These are phyloP conservation scores for Oncorhynchus clarkii DNA, from an alignment of 2,113 vertebrate genomes.

Conservation along the genomic window DNA sequence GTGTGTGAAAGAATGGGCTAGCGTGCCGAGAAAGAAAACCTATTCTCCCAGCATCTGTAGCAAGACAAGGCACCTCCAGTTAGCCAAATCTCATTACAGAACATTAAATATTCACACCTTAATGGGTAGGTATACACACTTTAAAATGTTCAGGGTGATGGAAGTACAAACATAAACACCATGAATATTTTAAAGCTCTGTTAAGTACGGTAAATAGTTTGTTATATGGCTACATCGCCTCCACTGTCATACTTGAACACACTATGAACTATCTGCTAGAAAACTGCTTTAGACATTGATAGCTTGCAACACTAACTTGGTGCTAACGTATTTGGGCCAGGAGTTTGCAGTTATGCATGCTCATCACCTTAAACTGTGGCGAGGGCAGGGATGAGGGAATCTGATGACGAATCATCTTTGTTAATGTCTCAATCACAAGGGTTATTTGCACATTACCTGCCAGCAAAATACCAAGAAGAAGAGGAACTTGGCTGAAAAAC, in stretches of 20 bases:
- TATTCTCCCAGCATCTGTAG: not conserved
- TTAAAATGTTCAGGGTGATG: not conserved
- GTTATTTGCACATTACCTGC: too few species aligned
- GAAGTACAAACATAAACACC: slow-evolving; percentile 26
- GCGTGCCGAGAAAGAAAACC: not conserved
- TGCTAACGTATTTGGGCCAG: too few species aligned
- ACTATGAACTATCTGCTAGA: too few species aligned
- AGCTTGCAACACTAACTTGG: too few species aligned
- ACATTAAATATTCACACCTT: slow-evolving; percentile 39
- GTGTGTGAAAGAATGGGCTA: not conserved
- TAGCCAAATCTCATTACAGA: slow-evolving; percentile 23
- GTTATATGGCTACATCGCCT: too few species aligned
- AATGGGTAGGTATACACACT: slow-evolving; percentile 20
- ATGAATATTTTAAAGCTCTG: slow-evolving; percentile 30
- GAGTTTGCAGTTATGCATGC: slow-evolving; percentile 9
- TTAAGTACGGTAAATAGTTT: not conserved
- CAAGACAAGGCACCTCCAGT: slow-evolving; percentile 23
- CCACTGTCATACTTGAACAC: not conserved
- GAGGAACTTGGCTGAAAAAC: slow-evolving; percentile 40
- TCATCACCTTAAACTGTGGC: not conserved
- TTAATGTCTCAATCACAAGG: not conserved
- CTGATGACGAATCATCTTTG: not conserved
- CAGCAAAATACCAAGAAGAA: too few species aligned
- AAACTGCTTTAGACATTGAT: too few species aligned
- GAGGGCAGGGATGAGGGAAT: not conserved